Evolutionary conservation across 1,140 invertebrate species (phyloP).

Genomic region (Battus philenor): DNA sequence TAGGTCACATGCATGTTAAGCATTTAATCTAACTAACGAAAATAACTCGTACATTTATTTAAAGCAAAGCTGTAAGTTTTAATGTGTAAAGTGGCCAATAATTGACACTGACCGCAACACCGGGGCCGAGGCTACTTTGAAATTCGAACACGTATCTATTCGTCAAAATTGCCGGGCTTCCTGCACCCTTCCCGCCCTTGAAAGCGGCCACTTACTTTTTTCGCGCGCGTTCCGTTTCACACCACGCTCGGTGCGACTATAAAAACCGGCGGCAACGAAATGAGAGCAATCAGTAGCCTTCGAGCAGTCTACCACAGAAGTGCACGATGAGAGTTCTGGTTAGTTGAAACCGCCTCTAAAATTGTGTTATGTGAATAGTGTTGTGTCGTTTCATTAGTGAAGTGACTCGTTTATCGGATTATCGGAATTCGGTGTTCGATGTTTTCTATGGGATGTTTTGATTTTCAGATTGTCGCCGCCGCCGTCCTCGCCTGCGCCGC

Average conservation of each 20-base stretch:
- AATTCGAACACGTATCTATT: constrained; percentile 31
- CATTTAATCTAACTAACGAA: too few relatives aligned
- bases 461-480: constrained; percentile 62
- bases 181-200: constrained; percentile 68
- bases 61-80: neutral
- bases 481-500: constrained; percentile 66
- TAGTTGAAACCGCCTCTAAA: constrained; percentile 33
- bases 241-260: constrained; percentile 50
- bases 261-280: constrained; percentile 55
- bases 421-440: constrained; percentile 19
- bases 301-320: constrained; percentile 72
- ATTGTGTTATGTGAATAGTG: constrained; percentile 39
- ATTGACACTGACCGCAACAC: constrained; percentile 10
- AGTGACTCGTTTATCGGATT: constrained; percentile 32
- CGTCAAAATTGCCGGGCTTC: constrained; percentile 44
- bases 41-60: neutral
- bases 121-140: constrained; percentile 26
- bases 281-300: constrained; percentile 70
- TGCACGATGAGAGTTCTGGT: constrained; percentile 74
- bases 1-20: constrained; percentile 1
- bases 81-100: constrained; percentile 11
- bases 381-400: constrained; percentile 34
- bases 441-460: constrained; percentile 34
- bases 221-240: constrained; percentile 58
- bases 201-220: constrained; percentile 68